Conservation (phyloP, 2,113 vertebrate species). For the Urocolius indicus region DNA sequence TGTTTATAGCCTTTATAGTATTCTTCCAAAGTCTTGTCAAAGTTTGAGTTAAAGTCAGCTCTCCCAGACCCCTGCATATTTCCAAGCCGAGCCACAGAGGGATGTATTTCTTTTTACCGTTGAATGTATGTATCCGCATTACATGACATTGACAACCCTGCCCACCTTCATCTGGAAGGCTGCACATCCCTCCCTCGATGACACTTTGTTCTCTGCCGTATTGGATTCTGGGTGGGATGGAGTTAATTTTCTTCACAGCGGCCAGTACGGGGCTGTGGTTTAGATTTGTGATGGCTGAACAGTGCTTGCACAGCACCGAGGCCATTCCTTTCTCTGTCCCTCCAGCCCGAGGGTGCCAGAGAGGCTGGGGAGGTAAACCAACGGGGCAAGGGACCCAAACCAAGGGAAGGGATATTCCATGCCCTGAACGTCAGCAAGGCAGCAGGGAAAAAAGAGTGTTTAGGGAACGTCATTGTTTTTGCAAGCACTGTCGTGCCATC, state of each 20-base stretch:
- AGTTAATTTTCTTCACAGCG: accelerated
- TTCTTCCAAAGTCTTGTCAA: not conserved
- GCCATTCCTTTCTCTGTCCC: not conserved
- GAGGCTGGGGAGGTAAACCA: accelerated
- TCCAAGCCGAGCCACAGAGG: not conserved
- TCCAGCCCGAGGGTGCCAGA: accelerated
- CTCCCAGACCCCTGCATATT: accelerated
- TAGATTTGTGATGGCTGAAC: accelerated
- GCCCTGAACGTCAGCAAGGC: not conserved
- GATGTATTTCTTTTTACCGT: not conserved
- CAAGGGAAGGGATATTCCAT: accelerated
- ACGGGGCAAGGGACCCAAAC: too few species aligned
- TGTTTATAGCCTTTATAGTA: not conserved
- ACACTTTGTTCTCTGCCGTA: accelerated
- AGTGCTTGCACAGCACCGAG: accelerated
- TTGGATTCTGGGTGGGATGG: not conserved
- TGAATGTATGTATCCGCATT: accelerated
- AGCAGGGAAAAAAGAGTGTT: too few species aligned
- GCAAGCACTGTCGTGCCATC: accelerated
- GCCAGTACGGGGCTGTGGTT: accelerated
- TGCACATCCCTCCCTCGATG: too few species aligned
- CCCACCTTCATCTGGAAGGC: too few species aligned
- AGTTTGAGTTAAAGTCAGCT: not conserved
- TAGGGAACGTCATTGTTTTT: accelerated
- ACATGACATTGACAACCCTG: accelerated